A percentile compares a stretch with the other conserved stretches of the same genome.
Evolutionary conservation across 2,113 vertebrate genomes (phyloP).

Genomic region (Psilopsiagon aurifrons): DNA sequence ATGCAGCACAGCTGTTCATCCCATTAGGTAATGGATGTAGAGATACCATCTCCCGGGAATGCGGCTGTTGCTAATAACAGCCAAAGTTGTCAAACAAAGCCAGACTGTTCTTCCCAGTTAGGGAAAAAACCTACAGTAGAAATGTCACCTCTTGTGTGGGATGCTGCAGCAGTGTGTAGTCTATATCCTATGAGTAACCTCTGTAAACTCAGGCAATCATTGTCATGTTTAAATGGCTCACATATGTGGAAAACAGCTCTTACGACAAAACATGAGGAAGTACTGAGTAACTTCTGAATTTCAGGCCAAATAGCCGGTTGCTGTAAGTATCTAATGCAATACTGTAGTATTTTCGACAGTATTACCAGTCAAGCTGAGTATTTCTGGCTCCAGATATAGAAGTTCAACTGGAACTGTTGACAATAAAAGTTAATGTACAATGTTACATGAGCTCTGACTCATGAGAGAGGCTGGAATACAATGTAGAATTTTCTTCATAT

Average conservation of each 20-base stretch:
- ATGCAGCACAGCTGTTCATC: neutral
- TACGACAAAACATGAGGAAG: fast-evolving
- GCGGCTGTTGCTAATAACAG: neutral
- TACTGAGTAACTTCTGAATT: neutral
- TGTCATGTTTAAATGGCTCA: neutral
- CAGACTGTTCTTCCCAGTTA: neutral
- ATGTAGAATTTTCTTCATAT: neutral
- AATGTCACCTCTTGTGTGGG: fast-evolving
- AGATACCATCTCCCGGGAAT: neutral
- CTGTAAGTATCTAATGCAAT: neutral
- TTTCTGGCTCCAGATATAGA: neutral
- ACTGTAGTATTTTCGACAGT: neutral
- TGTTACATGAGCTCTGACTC: fast-evolving
- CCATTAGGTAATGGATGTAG: neutral
- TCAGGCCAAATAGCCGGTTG: neutral
- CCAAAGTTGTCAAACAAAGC: neutral
- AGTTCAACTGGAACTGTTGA: neutral
- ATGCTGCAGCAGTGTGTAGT: fast-evolving
- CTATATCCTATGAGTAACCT: neutral
- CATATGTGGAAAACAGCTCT: neutral
- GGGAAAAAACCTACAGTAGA: neutral
- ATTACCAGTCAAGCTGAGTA: neutral
- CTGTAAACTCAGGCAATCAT: fast-evolving
- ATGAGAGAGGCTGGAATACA: neutral
- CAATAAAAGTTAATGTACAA: neutral